Base-by-base conservation (phyloP, 23 tunicate genomes). In the Aplidium turbinatum region DNA sequence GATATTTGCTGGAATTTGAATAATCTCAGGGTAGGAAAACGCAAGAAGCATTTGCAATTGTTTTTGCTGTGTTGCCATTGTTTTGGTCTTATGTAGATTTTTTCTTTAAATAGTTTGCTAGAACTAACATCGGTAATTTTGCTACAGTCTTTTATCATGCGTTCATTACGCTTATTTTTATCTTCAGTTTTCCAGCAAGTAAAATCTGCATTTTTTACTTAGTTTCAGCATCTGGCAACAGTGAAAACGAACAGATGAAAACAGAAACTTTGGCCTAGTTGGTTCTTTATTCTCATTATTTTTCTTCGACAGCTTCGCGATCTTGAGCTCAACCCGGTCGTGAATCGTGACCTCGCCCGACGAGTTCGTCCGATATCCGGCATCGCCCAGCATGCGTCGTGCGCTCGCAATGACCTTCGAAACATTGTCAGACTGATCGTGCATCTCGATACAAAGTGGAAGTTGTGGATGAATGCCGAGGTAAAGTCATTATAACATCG, bases 1-100 rank as follows among this genome's bases (percentile, higher is more conserved):
- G 96, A 95, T 45, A 95, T 95, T 74, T 95, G 99, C 69, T 95
- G 99, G 99, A 89, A 95, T 54, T 72, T 94, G 34, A 94, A 94
- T 60, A 94, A 94, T 42, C 36, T 87, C 16, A 47, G 99, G 73
- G 86, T 92, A 40, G 63, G 72, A 7, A 22, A 9, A 20, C 24
- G 24, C 7, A 56, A 56, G 63, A 56, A 56, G 26, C 7, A 9
- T 56, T 23, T 56, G 22, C 7, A 56, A 56, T 20, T 56, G 19
- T 9, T 20, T 20, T 23, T 56, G 19, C 13, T 42, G 50, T 42
- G 50, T 42, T 9, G 50, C 16, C 16, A 9, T 9, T 9, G 11
- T 42, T 42, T 11, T 42, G 13, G 11, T 11, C 50, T 42, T 42
- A 11, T 11, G 16, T 9, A 42, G 50, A 9, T 42, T 42, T 42